These are phyloP conservation scores for Ptilodon capucinus DNA, from an alignment of 2,888 invertebrate species.

Conservation along the genomic window DNA sequence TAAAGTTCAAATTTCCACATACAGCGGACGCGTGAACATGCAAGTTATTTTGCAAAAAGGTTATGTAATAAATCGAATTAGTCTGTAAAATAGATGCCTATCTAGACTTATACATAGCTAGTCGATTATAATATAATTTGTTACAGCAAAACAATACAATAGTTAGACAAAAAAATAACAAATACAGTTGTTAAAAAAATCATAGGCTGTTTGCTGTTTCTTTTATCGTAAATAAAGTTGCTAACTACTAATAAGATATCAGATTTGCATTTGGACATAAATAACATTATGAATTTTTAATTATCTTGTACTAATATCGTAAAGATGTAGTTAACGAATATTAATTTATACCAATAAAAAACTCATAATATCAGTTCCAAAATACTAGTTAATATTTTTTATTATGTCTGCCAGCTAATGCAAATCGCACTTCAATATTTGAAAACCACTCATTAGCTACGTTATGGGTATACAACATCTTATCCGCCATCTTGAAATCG, in stretches of 20 bases:
- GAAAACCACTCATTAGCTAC: constrained; percentile 2
- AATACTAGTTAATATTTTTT: not conserved
- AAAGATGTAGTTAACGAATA: too few species aligned
- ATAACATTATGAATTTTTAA: too few species aligned
- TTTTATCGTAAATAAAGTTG: too few species aligned
- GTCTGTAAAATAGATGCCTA: constrained; percentile 2
- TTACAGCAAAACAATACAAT: constrained; percentile 9
- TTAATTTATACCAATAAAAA: too few species aligned
- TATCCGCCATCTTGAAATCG: constrained; percentile 10
- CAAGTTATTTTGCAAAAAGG: not conserved
- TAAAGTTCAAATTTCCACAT: not conserved
- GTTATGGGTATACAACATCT: constrained; percentile 5
- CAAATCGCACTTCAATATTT: constrained; percentile 4
- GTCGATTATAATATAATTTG: not conserved
- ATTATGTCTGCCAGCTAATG: not conserved
- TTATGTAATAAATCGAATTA: not conserved
- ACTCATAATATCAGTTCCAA: not conserved
- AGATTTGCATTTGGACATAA: too few species aligned
- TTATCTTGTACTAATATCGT: too few species aligned
- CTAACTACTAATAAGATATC: too few species aligned
- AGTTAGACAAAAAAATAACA: constrained; percentile 5
- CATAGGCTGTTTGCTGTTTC: too few species aligned
- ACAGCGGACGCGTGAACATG: not conserved
- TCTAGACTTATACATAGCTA: constrained; percentile 3
- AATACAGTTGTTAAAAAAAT: too few species aligned